Base-by-base conservation (phyloP, 2,888 invertebrate genomes). In the Nematopogon swammerdamellus region DNA sequence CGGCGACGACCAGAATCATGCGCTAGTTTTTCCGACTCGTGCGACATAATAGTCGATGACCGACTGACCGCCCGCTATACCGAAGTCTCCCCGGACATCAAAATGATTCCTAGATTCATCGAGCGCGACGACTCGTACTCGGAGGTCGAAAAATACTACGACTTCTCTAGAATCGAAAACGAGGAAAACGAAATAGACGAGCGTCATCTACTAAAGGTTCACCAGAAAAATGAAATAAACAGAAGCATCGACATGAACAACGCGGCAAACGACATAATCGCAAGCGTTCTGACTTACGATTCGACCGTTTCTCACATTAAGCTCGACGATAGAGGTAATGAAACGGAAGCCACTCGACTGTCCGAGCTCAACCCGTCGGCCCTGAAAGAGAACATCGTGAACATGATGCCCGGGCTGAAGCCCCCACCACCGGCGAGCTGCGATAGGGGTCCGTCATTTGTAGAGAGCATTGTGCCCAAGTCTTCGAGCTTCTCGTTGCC, bases 161-260 rank as follows among this genome's bases (percentile, higher is more conserved):
- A 72, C 57, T 62, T 70, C 51, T 66, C 70, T 2, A 61, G 63
- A 53, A 64, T 63, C n/a, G 71, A 74, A 54, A 73, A 73, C 54
- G 62, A 67, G 17, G 76, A 79, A 58, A 77, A 79, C 44, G 75
- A 79, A 63, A 64, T 71, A 53, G 74, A 79, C 48, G 71, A 74
- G 51, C 65, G 68, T 49, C 70, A 76, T 56, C 62, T 70, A 10
- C 59, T 71, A 19, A 80, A 80, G 65, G 72, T 80, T 42, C 75
- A 74, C 56, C 67, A 69, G 52, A 80, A 77, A 54, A 80, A 80
- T 49, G 80, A 80, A 63, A 73, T 80, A 42, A 80, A 80, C 54
- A 75, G 63, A 59, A 67, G 57, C 50, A 73, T 68, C 50, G 76
- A 74, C 54, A 62, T 65, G 20, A 64, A 58, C 45, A 66, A 66